These are phyloP conservation scores for Ceratina australensis DNA, from an alignment of 1,140 invertebrate species.

Conservation along the genomic window DNA sequence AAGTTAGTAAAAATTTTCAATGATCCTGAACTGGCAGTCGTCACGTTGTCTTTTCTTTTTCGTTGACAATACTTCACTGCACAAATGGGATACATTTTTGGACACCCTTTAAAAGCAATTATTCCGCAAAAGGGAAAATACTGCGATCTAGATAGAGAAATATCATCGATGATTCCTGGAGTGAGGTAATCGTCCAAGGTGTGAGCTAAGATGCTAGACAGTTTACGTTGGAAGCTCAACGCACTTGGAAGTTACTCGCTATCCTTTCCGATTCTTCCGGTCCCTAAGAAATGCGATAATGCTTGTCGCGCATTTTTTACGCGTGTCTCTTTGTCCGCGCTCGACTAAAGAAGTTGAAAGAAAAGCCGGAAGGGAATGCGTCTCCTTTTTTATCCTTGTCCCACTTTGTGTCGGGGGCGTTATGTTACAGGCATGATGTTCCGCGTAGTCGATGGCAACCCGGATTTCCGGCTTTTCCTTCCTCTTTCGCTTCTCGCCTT, in stretches of 20 bases:
- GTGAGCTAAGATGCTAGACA: background rate
- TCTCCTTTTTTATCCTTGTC: conserved; percentile 25
- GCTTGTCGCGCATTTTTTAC: conserved; percentile 19
- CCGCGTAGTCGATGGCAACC: conserved; percentile 29
- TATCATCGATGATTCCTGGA: background rate
- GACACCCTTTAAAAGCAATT: too few species aligned
- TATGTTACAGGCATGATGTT: conserved; percentile 39
- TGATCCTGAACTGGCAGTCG: too few species aligned
- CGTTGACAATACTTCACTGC: too few species aligned
- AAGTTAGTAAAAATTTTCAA: too few species aligned
- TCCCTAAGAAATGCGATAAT: conserved; percentile 15
- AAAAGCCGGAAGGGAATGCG: conserved; percentile 10
- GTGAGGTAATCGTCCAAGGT: background rate
- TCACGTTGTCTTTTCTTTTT: too few species aligned
- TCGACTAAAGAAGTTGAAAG: conserved; percentile 30
- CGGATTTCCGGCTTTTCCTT: conserved; percentile 34
- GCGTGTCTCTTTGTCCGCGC: conserved; percentile 8
- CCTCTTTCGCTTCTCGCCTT: conserved; percentile 10
- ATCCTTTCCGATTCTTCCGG: background rate
- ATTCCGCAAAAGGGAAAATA: too few species aligned
- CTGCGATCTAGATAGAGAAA: background rate
- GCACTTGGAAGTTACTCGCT: background rate
- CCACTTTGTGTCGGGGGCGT: conserved; percentile 4
- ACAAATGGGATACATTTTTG: too few species aligned
- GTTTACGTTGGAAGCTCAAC: background rate